Evolutionary conservation across 1,140 invertebrate genomes (phyloP).

Genomic region (Hyles euphorbiae): DNA sequence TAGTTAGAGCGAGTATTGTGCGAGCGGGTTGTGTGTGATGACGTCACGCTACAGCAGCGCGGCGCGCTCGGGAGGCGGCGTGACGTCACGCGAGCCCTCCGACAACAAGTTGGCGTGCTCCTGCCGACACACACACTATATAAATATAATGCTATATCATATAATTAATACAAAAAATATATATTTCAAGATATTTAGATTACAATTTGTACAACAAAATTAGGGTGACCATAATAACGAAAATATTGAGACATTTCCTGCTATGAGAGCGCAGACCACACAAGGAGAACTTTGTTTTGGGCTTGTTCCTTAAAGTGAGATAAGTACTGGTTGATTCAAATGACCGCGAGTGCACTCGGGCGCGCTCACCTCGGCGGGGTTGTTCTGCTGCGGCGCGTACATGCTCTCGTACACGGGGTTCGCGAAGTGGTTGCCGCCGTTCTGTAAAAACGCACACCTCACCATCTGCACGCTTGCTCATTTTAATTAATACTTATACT

Average conservation of each 20-base stretch:
- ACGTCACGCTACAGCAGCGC: conserved; percentile 37
- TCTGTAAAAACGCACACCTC: conserved; percentile 29
- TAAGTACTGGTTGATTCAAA: too few species aligned
- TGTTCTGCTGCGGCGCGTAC: conserved; percentile 72
- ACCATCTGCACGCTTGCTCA: too few species aligned
- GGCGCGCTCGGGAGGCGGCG: conserved; percentile 36
- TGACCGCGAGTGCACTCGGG: too few species aligned
- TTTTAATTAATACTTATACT: too few species aligned
- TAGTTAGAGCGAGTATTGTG: too few species aligned
- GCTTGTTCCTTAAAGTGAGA: too few species aligned
- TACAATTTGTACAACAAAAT: too few species aligned
- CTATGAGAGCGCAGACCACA: too few species aligned
- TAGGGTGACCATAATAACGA: too few species aligned
- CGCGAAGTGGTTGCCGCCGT: conserved; percentile 80
- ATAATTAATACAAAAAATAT: conserved; percentile 1
- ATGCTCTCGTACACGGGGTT: conserved; percentile 91
- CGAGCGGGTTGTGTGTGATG: neutral
- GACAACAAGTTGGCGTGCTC: conserved; percentile 47
- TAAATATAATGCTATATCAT: neutral
- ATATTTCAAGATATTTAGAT: too few species aligned
- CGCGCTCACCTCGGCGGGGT: conserved; percentile 35
- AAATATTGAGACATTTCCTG: too few species aligned
- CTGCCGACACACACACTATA: conserved; percentile 19
- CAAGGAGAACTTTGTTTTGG: too few species aligned
- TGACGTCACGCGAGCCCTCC: conserved; percentile 20